Evolutionary conservation across 2,888 invertebrate genomes (phyloP).

Genomic region (Macrophya annulata): DNA sequence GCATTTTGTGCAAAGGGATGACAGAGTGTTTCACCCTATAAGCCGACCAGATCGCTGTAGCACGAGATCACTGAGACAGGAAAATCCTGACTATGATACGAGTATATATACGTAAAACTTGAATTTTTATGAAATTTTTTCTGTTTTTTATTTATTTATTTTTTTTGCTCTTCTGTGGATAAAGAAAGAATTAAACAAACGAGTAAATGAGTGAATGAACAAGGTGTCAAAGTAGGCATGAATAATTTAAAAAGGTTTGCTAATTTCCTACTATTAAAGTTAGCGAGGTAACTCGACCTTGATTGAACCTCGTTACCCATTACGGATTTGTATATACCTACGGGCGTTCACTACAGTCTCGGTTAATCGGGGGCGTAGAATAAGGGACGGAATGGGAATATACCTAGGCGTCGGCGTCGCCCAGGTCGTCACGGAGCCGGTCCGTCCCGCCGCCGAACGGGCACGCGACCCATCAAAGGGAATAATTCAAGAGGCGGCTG

Average conservation of each 20-base stretch:
- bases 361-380: constrained; percentile 45
- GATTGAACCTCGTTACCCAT: constrained; percentile 48
- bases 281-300: constrained; percentile 31
- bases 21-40: constrained; percentile 68
- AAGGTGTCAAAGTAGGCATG: not conserved
- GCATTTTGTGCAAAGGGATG: constrained; percentile 74
- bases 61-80: not conserved
- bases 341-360: not conserved
- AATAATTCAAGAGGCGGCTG: constrained; percentile 78
- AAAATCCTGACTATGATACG: not conserved
- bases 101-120: too few relatives aligned
- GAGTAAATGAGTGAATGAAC: not conserved
- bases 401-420: constrained; percentile 33
- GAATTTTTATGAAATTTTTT: not conserved
- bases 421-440: constrained; percentile 59
- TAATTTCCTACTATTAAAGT: not conserved
- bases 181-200: too few relatives aligned
- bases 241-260: not conserved
- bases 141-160: not conserved
- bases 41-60: not conserved
- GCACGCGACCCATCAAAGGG: constrained; percentile 79
- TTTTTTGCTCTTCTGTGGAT: not conserved
- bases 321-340: not conserved
- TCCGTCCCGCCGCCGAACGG: constrained; percentile 66
- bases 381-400: constrained; percentile 7